Evolutionary conservation across 2,888 invertebrate genomes (phyloP), one percentile per base, ranked within the genome.

Genomic region (Ichneumoninae sp.): DNA sequence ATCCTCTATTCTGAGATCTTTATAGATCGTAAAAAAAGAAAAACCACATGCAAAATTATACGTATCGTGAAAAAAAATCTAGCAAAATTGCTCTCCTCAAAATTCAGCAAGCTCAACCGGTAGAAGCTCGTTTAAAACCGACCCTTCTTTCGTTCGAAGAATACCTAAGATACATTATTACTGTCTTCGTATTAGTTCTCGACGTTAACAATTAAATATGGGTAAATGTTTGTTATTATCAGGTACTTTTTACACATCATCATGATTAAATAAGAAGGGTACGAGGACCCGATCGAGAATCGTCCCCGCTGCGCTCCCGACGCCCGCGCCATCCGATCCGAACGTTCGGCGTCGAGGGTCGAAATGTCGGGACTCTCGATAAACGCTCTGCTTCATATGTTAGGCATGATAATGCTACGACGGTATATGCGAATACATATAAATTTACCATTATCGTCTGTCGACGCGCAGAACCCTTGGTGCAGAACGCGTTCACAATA

Each of bases 181-280:
- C 75, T 65, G 54, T 75, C 80, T 57, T 80, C 77, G 52, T 76
- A 50, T 36, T 71, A 30, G 57, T 69, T 33, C 33, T 75, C 68
- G 79, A 80, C 72, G 68, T 74, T 82, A 85, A 86, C 72, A 79
- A 68, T 80, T 80, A 76, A 68, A 66, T 83, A 83, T 82, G 82
- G 84, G 85, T 87, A 88, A 89, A 89, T 87, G 87, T 86, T 66
- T 88, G 84, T 89, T 90, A 88, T 88, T 88, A 86, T 93, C 93
- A 93, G 93, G 93, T 93, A 93, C 93, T 92, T 93, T 93, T 93
- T 92, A 93, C 90, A 93, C 92, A 92, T 92, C 91, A 92, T 91
- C 90, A 90, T 92, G 89, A 90, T 89, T 89, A 89, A 82, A 90
- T 88, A 90, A 92, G 88, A 90, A 89, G 89, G 90, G 88, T 87